phyloP scores from a whole-genome alignment of 2,113 vertebrate genomes.

The Semnornis frantzii region DNA sequence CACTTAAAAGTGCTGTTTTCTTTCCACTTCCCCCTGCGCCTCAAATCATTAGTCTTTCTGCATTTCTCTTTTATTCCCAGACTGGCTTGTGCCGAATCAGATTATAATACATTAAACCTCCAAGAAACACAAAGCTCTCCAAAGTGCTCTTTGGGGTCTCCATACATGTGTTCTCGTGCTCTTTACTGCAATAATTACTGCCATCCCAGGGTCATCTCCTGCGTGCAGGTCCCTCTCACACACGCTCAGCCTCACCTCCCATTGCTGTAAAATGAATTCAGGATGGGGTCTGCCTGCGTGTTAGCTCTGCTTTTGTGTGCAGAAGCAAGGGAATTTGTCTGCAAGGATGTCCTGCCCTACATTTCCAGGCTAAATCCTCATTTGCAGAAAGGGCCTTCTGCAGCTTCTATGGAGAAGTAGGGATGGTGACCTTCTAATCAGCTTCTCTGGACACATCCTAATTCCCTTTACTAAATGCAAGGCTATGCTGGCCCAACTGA shows the following conservation, averaged over 20 bases:
- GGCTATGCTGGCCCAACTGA: background rate
- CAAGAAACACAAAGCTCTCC: slow-evolving; percentile 68
- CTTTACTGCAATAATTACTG: slow-evolving; percentile 31
- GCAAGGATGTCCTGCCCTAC: background rate
- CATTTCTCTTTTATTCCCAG: slow-evolving; percentile 70
- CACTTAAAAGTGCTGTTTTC: slow-evolving; percentile 53
- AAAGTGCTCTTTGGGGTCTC: slow-evolving; percentile 59
- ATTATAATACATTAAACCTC: slow-evolving; percentile 72
- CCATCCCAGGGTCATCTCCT: slow-evolving; percentile 24
- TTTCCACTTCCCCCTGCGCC: slow-evolving; percentile 28
- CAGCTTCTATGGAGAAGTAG: background rate
- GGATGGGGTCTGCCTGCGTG: background rate
- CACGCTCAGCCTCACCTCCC: background rate
- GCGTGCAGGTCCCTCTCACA: background rate
- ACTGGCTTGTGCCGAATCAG: slow-evolving; percentile 63
- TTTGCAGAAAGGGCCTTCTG: background rate
- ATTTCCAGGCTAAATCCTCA: background rate
- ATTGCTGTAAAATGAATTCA: background rate
- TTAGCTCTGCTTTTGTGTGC: background rate
- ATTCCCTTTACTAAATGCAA: background rate
- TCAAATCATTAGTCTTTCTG: slow-evolving; percentile 68
- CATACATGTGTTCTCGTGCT: background rate
- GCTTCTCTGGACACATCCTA: background rate
- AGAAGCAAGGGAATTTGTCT: background rate
- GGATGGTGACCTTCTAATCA: background rate